Base-by-base conservation (phyloP, 1,140 invertebrate species). In the Mizuhopecten yessoensis region DNA sequence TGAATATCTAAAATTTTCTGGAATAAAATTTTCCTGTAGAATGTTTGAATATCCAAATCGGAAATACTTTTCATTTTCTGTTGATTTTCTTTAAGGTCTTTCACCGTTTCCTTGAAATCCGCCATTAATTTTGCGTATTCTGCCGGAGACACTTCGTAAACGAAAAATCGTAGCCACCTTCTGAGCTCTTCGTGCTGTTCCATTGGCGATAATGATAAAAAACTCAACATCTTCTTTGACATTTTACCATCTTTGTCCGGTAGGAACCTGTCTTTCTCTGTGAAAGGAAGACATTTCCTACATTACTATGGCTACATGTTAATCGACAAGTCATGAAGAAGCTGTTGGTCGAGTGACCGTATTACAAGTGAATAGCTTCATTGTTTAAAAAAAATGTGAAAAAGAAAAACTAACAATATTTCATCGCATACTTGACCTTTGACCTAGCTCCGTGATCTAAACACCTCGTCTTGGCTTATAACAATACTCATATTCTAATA, bases 51-150 rank as follows among this genome's bases (percentile, higher is more conserved):
- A 23, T 92, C 89, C 34, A 75, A 87, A 45, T 88, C 87, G 2
- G 57, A 88, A 33, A 39, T 23, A 45, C 86, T 45, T 0, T n/a
- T 86, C 23, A 45, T 34, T n/a, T 88, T 75, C 11, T 75, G 57
- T 42, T 75, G 39, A 34, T 75, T 20, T 10, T 90, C 45, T 0
- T 57, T 90, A 34, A 75, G 42, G 34, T 36, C 57, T 90, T 86
- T 91, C 87, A 86, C 34, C 49, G 87, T 29, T 45, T 75, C 86
- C 88, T 89, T 90, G 87, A 88, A 88, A 20, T 39, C 90, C 10
- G 45, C n/a, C 87, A 90, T 90, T 33, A 92, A n/a, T 87, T 90
- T 92, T 5, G 34, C 29, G 45, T 92, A 92, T 42, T 88, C 87
- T 87, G 57, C 75, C 29, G 75, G 86, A 36, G 91, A 92, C 29